These are phyloP conservation scores for Poecilia velifera DNA, from an alignment of 2,797 vertebrate species.

Conservation along the genomic window DNA sequence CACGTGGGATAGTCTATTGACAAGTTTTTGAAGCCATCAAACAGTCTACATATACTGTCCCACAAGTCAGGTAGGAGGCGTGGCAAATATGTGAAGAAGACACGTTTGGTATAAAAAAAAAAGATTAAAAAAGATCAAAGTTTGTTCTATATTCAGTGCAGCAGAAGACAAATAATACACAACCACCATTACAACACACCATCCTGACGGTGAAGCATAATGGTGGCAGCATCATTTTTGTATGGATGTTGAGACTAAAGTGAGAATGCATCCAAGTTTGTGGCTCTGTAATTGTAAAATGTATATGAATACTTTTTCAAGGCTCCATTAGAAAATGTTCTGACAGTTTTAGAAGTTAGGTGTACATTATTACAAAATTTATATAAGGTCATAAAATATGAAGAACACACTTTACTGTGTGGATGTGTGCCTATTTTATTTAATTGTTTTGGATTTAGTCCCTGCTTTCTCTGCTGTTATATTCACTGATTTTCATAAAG, in stretches of 20 bases:
- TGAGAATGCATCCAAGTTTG: neutral
- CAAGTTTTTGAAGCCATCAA: neutral
- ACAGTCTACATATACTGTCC: neutral
- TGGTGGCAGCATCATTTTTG: neutral
- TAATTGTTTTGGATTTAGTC: neutral
- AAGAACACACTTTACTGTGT: neutral
- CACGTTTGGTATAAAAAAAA: neutral
- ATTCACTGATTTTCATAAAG: neutral
- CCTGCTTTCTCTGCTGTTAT: neutral
- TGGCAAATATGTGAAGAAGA: neutral
- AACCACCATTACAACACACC: neutral
- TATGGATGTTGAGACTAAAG: neutral
- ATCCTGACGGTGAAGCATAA: neutral
- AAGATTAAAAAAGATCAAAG: neutral
- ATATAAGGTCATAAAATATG: neutral
- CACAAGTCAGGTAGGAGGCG: neutral
- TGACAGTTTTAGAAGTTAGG: neutral
- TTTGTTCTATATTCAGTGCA: neutral
- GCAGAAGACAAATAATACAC: neutral
- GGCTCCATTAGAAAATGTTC: neutral
- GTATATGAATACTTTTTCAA: neutral
- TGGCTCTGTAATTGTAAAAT: neutral
- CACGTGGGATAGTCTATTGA: neutral
- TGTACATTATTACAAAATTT: neutral
- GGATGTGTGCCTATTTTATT: neutral